Base-by-base conservation (phyloP, 2,113 vertebrate genomes). In the Loxodonta africana region DNA sequence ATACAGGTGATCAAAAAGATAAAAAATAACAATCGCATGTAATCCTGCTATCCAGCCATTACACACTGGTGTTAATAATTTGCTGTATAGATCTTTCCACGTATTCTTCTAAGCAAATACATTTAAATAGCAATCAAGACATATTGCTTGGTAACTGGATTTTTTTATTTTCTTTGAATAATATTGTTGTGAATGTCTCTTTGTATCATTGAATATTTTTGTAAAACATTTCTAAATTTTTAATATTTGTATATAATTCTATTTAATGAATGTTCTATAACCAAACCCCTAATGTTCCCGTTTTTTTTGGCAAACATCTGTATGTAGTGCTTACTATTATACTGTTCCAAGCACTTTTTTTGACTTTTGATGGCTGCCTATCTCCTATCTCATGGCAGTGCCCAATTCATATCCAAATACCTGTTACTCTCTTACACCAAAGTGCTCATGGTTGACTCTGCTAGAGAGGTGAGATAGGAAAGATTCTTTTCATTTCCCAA, bases 111-210 rank as follows among this genome's bases (percentile, higher is more conserved):
- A 63, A 60, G 51, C 4, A 88, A 95, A 83, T 21, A 0, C 20
- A 69, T 51, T 86, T 85, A 94, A 94, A 60, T 77, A 73, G 9
- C 21, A 30, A 21, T 69, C 6, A 33, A 81, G 53, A 8, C 15
- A 8, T 60, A 28, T 46, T 63, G 44, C 93, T 93, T 83, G 74
- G 10, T 44, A 89, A 65, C 23, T 48, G 44, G 8, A 20, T 46
- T 85, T 85, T 60, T 44, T 89, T 88, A 82, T 82, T 60, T 37
- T 89, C 84, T 69, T 33, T 86, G 83, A 74, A 26, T 48, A 41
- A 44, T 89, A 82, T 60, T 94, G n/a, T 90, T 94, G 71, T 87
- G 62, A 23, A 20, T 93, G 23, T 71, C 30, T 95, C 4, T 82
- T 18, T 15, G 7, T 41, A 14, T 51, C 65, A 89, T 0, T 83